Base-by-base conservation (phyloP, 2,797 vertebrate species). In the Geotrypetes seraphini region DNA sequence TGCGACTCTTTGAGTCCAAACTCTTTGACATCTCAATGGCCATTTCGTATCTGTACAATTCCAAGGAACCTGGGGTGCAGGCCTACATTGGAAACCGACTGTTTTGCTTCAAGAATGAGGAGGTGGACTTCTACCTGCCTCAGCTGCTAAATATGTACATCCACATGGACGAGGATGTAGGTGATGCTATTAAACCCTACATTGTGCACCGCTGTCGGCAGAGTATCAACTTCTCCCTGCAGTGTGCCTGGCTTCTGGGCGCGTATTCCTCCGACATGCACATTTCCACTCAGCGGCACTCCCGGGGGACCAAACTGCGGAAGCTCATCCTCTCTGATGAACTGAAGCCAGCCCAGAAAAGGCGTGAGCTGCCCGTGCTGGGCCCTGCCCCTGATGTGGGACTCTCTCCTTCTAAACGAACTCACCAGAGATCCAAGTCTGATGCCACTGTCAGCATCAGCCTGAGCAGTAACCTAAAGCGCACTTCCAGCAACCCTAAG, bases 111-210 rank as follows among this genome's bases (percentile, higher is more conserved):
- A 69, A 81, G 1, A 50, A 92, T 2, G 90, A 94, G 3, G 89
- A 96, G 0, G 92, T 96, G 60, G 95, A 93, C 60, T 98, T 97
- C 61, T 98, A 87, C 63, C 78, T 98, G 36, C 95, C 95, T 0
- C 95, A 98, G 83, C 75, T 98, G 29, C 92, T 98, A 28, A 98
- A 95, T 61, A 97, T 98, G 95, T 98, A 97, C 80, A 89, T 98
- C 38, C 91, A 98, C 79, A 96, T 96, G 92, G 92, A 96, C 5
- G 92, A 97, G 71, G 92, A 96, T 1, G 92, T 97, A 7, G 95
- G 93, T 0, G 95, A 98, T 1, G 95, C 95, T 54, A 96, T 98
- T 78, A 97, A 96, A 23, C 95, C 93, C 15, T 98, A 97, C 19
- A 86, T 97, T 29, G 94, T 97, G 4, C 86, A 97, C 61, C 90